phyloP scores from a whole-genome alignment of 2,113 vertebrate species.

The Hippocampus mohnikei region DNA sequence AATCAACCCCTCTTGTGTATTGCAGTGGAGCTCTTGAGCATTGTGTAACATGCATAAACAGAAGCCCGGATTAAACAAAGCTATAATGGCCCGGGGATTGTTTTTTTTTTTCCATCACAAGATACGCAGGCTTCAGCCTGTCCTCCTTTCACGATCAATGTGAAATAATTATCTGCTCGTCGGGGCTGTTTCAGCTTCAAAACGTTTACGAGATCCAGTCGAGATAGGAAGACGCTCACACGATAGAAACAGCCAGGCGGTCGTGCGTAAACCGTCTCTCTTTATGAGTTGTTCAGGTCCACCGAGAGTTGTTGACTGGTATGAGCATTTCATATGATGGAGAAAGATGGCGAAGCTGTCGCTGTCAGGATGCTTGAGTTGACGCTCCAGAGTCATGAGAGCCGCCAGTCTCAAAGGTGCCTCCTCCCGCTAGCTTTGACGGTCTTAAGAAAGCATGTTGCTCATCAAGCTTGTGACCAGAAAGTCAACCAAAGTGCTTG shows the following conservation, averaged over 20 bases:
- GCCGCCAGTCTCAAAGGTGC: not conserved
- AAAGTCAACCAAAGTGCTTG: slow-evolving; percentile 23
- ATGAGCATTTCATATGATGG: slow-evolving; percentile 33
- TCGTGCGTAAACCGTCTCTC: slow-evolving; percentile 34
- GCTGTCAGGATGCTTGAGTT: slow-evolving; percentile 32
- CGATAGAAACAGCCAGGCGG: slow-evolving; percentile 49
- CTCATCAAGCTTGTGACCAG: slow-evolving; percentile 10
- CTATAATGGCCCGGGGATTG: too few species aligned
- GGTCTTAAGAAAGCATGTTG: slow-evolving; percentile 30
- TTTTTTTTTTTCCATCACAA: slow-evolving; percentile 12
- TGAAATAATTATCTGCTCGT: slow-evolving; percentile 46
- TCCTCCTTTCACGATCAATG: slow-evolving; percentile 44
- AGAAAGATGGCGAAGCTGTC: slow-evolving; percentile 42
- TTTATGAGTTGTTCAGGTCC: slow-evolving; percentile 48
- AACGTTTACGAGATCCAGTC: slow-evolving; percentile 39
- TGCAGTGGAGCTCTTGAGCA: slow-evolving; percentile 21
- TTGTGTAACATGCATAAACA: slow-evolving; percentile 17
- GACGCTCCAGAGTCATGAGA: not conserved
- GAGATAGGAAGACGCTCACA: slow-evolving; percentile 26
- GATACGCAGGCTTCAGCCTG: slow-evolving; percentile 34
- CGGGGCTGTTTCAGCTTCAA: slow-evolving; percentile 23
- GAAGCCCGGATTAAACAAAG: slow-evolving; percentile 27
- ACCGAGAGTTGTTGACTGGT: slow-evolving; percentile 35
- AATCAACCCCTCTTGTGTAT: slow-evolving; percentile 33
- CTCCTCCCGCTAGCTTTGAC: not conserved